Percentiles rank a stretch among this genome's conserved stretches.
phyloP scores from a whole-genome alignment of 2,888 invertebrate species.

The Chorisops tibialis region DNA sequence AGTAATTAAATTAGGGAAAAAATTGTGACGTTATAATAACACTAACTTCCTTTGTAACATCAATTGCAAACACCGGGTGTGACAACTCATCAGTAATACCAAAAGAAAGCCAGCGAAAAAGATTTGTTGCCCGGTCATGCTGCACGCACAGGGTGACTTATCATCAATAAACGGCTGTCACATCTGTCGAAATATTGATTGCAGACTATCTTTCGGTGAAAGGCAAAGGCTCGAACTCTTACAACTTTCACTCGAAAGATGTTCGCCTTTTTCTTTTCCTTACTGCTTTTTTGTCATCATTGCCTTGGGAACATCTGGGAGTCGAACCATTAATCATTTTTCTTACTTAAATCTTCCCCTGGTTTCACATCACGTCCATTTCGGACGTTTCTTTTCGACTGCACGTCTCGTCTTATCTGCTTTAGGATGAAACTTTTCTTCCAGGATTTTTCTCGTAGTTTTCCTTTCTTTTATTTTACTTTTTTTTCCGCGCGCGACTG shows the following conservation, averaged over 20 bases:
- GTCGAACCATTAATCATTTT: conserved; percentile 32
- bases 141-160: conserved; percentile 17
- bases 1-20: no score
- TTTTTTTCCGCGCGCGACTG: not conserved
- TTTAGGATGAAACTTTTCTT: not conserved
- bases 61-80: no score
- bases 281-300: conserved; percentile 27
- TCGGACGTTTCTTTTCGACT: not conserved
- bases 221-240: not conserved
- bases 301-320: conserved; percentile 29
- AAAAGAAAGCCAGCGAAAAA: no score
- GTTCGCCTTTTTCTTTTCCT: not conserved
- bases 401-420: conserved; percentile 17
- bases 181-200: conserved; percentile 34
- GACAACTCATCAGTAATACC: no score
- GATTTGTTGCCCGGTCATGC: conserved; percentile 16
- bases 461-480: conserved; percentile 35
- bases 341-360: conserved; percentile 20
- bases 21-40: no score
- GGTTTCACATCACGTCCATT: conserved; percentile 20
- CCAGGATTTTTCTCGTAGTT: conserved; percentile 8
- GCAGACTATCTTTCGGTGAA: conserved; percentile 7
- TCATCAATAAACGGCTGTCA: conserved; percentile 33
- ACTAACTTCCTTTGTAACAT: no score
- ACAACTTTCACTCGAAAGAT: not conserved